These are phyloP conservation scores for Coregonus sp. DNA, from an alignment of 2,797 vertebrate genomes.

Conservation along the genomic window DNA sequence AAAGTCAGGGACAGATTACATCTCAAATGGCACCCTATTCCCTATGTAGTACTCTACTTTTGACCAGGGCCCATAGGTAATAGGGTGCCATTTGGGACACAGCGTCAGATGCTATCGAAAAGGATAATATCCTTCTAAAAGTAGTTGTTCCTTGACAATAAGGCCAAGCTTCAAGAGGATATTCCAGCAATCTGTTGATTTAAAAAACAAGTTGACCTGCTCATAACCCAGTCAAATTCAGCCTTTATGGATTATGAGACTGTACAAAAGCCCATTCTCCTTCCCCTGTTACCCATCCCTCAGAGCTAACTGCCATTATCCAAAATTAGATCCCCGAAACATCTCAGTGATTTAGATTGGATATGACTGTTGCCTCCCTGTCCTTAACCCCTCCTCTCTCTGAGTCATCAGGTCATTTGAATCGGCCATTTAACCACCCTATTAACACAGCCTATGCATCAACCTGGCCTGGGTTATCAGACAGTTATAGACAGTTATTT, in stretches of 20 bases:
- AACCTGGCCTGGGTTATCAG: neutral
- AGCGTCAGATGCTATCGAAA: neutral
- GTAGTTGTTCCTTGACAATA: neutral
- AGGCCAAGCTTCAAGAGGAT: neutral
- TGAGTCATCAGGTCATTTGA: neutral
- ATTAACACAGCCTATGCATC: constrained; percentile 6
- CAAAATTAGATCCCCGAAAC: neutral
- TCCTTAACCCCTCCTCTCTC: neutral
- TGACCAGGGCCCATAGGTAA: neutral
- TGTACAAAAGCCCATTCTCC: neutral
- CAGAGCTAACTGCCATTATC: neutral
- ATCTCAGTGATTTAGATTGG: neutral
- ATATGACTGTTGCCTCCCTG: neutral
- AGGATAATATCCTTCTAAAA: neutral
- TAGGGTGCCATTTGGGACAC: neutral
- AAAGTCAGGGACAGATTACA: constrained; percentile 4
- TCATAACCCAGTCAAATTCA: constrained; percentile 4
- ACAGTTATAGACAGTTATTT: constrained; percentile 5
- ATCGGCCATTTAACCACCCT: neutral
- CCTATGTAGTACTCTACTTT: constrained; percentile 36
- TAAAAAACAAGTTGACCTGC: neutral
- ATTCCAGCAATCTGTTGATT: neutral
- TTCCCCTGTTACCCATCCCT: neutral
- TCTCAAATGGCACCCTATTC: constrained; percentile 7
- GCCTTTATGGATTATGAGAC: no score